Conservation (phyloP, 2,888 invertebrate species). For the Empis livida region DNA sequence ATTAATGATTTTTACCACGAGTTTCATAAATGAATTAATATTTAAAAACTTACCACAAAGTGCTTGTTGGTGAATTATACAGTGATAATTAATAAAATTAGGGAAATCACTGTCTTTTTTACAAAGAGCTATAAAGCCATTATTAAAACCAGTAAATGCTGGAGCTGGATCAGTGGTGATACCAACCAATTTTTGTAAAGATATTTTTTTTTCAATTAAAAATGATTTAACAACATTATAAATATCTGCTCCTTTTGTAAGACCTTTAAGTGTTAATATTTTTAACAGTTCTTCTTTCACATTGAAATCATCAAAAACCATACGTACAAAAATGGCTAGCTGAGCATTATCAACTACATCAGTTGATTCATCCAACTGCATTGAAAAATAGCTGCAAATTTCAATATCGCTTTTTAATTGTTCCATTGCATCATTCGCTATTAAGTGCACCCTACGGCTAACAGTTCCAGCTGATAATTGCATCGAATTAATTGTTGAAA, state of each 20-base stretch:
- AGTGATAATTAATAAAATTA: neutral
- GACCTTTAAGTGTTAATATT: constrained; percentile 13
- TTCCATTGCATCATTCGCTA: neutral
- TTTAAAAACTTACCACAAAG: neutral
- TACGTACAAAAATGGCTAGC: constrained; percentile 12
- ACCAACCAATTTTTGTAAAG: constrained; percentile 1
- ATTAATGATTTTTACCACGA: neutral
- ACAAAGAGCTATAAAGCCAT: neutral
- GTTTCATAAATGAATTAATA: neutral
- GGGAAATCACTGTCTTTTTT: neutral
- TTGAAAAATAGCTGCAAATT: neutral
- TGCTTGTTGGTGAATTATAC: constrained; percentile 2
- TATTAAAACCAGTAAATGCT: neutral
- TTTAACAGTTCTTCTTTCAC: constrained; percentile 14
- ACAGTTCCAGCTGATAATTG: neutral
- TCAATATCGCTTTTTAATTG: neutral
- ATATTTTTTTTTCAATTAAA: neutral
- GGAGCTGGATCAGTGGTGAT: neutral
- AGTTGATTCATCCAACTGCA: constrained; percentile 16
- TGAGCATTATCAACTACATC: constrained; percentile 15
- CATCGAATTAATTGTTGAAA: neutral
- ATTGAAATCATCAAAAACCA: constrained; percentile 14
- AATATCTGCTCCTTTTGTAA: neutral
- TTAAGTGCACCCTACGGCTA: neutral
- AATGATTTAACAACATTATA: neutral